Evolutionary conservation across 1,140 invertebrate genomes (phyloP).

Genomic region (Sesamia nonagrioides): DNA sequence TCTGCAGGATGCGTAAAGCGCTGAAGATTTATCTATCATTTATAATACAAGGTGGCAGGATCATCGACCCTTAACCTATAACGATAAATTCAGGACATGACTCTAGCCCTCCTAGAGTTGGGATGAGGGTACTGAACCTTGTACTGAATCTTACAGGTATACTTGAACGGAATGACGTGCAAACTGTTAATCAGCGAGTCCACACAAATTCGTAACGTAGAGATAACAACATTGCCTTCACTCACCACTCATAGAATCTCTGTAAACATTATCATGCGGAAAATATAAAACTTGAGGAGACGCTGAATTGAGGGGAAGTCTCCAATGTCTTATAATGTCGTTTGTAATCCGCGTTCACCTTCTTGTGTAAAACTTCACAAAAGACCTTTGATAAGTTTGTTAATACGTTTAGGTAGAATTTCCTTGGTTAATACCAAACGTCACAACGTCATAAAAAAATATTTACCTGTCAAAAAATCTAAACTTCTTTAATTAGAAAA

Average conservation of each 20-base stretch:
- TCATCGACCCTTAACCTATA: no score
- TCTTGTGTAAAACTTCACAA: neutral
- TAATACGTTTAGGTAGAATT: no score
- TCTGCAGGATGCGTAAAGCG: no score
- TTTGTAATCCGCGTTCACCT: neutral
- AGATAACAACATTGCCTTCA: neutral
- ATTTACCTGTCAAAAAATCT: slow-evolving; percentile 10
- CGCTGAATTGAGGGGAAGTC: slow-evolving; percentile 12
- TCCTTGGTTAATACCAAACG: no score
- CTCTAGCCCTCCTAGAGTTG: no score
- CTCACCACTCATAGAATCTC: neutral
- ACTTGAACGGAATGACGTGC: slow-evolving; percentile 6
- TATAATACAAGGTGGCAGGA: no score
- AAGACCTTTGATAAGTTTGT: slow-evolving; percentile 18
- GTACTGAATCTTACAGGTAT: no score
- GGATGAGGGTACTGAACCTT: no score
- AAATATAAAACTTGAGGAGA: slow-evolving; percentile 9
- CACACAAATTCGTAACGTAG: slow-evolving; percentile 6
- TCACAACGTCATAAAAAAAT: slow-evolving; percentile 8
- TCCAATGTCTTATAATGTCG: slow-evolving; percentile 18
- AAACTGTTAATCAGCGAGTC: neutral
- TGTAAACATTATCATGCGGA: slow-evolving; percentile 41
- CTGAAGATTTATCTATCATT: no score
- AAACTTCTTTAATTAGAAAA: slow-evolving; percentile 4
- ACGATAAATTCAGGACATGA: no score